Base-by-base conservation (phyloP, 2,888 invertebrate species). In the Vanessa cardui region DNA sequence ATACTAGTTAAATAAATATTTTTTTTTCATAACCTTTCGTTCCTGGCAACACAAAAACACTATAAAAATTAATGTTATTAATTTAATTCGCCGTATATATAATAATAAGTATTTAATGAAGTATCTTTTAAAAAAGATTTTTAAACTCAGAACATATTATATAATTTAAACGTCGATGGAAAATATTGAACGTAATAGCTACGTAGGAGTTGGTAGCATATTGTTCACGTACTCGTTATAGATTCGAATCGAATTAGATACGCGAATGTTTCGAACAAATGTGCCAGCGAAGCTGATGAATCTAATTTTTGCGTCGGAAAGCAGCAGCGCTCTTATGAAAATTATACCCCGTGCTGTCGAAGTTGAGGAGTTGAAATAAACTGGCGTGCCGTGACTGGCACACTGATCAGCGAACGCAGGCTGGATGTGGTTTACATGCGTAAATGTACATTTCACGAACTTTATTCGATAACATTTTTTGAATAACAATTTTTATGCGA, bases 291-390 rank as follows among this genome's bases (percentile, higher is more conserved):
- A 81, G 78, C 82, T 90, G 89, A 90, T 87, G 88, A 91, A 90
- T 90, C 89, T 88, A 91, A 90, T 91, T 92, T 88, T 89, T 89
- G 86, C 78, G 83, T 75, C 81, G 82, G 77, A 78, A 84, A 80
- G 83, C 83, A 85, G 77, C 79, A 80, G 83, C 83, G 86, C 86
- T 89, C 82, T 88, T 90, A 89, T 88, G 89, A 91, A 91, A 90
- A 91, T 91, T 90, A 90, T 90, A 87, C 89, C 83, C 88, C 87
- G 86, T 80, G 79, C 78, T 80, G 80, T 80, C 80, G 83, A 86
- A 90, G 88, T 92, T 90, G 85, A 84, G 86, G 89, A 90, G 88
- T 90, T 88, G 85, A 85, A 90, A 90, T 89, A 90, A 91, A 92
- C 90, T 89, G 91, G 88, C 87, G 82, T 82, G 80, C 76, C 91